Evolutionary conservation across 2,888 invertebrate genomes (phyloP), one percentile per base, ranked within the genome.

Genomic region (Lymantria monacha): DNA sequence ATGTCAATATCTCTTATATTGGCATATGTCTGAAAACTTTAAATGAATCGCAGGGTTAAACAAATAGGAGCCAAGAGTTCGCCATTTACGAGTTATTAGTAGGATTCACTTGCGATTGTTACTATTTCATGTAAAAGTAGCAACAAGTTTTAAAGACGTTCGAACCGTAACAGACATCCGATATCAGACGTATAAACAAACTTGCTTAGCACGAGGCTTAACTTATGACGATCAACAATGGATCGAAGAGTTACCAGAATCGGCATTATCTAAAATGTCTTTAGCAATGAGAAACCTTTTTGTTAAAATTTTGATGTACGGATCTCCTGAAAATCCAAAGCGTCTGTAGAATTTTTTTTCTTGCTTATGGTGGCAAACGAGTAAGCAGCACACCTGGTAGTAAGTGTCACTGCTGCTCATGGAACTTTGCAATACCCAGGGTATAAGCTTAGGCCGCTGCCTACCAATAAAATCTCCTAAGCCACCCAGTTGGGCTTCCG

Each of bases 151-250:
- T 49, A 48, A 51, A 40, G 14, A 40, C 9, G 13, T 40, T 40
- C 12, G 40, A 40, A 40, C 40, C 40, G 40, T 55, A 38, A 51
- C 41, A 44, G 55, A 51, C 13, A 51, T 51, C 46, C 49, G 46
- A 44, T 52, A 50, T 50, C 48, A 57, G 42, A 48, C 50, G 15
- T 53, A 53, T 53, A 50, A 50, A 43, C 48, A 53, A 48, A 43
- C 53, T 46, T 50, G 50, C 47, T 53, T 50, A 53, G 46, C 47
- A 46, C 48, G 48, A 13, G 48, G 40, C 40, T 55, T 55, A 30
- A 42, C 48, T 43, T 46, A 49, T 42, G 50, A 58, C 52, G 54
- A 57, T 49, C 49, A 57, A 44, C 51, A 57, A 53, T 53, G 57
- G 51, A 49, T 49, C 51, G 49, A 54, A 57, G 48, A 51, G 46